Conservation (phyloP, 2,797 vertebrate species). For the Neosilurus mollespiculum region DNA sequence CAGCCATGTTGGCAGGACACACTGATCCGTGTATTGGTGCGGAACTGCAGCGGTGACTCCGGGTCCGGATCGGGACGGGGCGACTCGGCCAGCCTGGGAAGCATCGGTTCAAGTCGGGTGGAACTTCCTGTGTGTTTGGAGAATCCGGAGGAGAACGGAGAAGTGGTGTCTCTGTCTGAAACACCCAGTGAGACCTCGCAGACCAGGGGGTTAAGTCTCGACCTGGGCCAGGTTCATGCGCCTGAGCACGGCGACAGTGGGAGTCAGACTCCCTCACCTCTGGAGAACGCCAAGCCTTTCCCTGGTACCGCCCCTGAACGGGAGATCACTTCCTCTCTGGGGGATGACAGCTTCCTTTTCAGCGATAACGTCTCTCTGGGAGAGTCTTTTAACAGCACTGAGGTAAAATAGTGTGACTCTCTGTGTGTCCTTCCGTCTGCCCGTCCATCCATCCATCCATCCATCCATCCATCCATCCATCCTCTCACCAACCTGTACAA, state of each 20-base stretch:
- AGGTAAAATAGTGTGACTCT: constrained; percentile 71
- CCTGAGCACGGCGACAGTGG: constrained; percentile 79
- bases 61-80: constrained; percentile 61
- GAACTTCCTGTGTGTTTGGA: constrained; percentile 75
- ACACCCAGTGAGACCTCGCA: constrained; percentile 70
- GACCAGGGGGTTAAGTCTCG: constrained; percentile 79
- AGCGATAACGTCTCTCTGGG: constrained; percentile 81
- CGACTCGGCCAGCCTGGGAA: constrained; percentile 69
- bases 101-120: constrained; percentile 56
- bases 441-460: neutral
- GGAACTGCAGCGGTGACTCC: constrained; percentile 62
- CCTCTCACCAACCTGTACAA: neutral
- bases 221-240: constrained; percentile 82
- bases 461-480: neutral
- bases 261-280: constrained; percentile 85
- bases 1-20: constrained; percentile 97
- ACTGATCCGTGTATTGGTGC: constrained; percentile 83
- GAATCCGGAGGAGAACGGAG: constrained; percentile 82
- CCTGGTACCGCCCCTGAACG: constrained; percentile 70
- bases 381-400: constrained; percentile 80
- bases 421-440: neutral
- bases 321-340: constrained; percentile 69
- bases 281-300: constrained; percentile 83
- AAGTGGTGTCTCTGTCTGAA: constrained; percentile 74
- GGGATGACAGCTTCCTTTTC: constrained; percentile 77